Percentiles rank a stretch among this genome's conserved stretches.
phyloP scores from a whole-genome alignment of 2,888 invertebrate genomes.

The Luffia ferchaultella region DNA sequence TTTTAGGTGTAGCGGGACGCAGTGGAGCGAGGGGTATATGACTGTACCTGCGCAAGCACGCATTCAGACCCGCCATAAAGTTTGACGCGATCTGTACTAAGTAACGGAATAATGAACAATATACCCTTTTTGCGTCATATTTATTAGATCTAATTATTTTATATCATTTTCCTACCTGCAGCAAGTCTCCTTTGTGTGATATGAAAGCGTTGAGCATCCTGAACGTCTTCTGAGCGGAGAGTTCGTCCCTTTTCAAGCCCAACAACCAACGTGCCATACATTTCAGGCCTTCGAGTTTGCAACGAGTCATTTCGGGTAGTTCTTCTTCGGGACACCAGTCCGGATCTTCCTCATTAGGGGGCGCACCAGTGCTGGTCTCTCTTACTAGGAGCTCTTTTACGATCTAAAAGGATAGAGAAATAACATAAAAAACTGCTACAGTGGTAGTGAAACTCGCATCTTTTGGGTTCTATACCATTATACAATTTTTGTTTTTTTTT shows the following conservation, averaged over 20 bases:
- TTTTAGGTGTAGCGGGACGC: no score
- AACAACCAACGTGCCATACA: constrained; percentile 96
- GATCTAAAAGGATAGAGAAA: constrained; percentile 68
- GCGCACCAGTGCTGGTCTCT: constrained; percentile 68
- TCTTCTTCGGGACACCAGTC: constrained; percentile 89
- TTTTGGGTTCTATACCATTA: no score
- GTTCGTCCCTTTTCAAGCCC: constrained; percentile 86
- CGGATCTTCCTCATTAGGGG: constrained; percentile 35
- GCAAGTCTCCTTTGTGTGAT: constrained; percentile 87
- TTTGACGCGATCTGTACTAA: no score
- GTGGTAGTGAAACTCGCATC: not conserved
- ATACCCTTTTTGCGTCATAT: no score
- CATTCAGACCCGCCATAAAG: no score
- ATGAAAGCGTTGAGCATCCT: constrained; percentile 95
- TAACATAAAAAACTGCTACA: not conserved
- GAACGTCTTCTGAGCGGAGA: constrained; percentile 92
- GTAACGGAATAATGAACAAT: not conserved
- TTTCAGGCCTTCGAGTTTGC: constrained; percentile 94
- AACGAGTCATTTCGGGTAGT: constrained; percentile 88
- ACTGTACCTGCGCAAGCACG: no score
- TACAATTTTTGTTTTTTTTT: no score
- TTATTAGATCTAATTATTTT: no score
- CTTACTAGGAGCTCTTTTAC: constrained; percentile 94
- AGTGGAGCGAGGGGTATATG: no score
- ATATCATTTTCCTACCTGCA: no score